Evolutionary conservation across 2,113 vertebrate genomes (phyloP), one percentile per base, ranked within the genome.

Genomic region (Dasyornis broadbenti): DNA sequence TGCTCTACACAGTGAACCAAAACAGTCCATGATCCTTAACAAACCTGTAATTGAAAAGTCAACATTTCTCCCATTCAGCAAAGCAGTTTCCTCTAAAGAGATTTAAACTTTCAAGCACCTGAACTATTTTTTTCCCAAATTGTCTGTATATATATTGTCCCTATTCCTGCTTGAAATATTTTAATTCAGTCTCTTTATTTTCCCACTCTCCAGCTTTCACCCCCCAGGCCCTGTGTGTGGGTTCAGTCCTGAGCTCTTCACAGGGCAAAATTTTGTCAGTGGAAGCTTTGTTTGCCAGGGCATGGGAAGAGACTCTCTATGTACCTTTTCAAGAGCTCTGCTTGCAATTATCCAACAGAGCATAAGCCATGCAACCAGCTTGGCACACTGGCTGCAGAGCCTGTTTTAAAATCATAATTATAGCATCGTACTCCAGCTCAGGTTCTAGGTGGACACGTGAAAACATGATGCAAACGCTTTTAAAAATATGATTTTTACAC

Each of bases 41-140:
- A 95, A 86, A 90, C 50, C 42, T 86, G 24, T 61, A 75, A 94
- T 18, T 83, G 78, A 97, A 97, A 97, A 95, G 75, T 88, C 70
- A 92, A 89, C 27, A 77, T 73, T 80, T 73, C 33, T 39, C 52
- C 68, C 39, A 57, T 24, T 56, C n/a, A 88, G 82, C 76, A 64
- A 49, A 96, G 84, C 37, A 26, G 30, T 49, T 89, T 84, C 47
- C 64, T 66, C 89, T 45, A 70, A 94, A 88, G 82, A 42, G 18
- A 87, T 21, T 86, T 97, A 26, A 84, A 76, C 31, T 91, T 91
- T 82, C 22, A 81, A 91, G 72, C 37, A 56, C 13, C 45, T 56
- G 10, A 94, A 27, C 50, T 78, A 53, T 47, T 77, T 63, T 65
- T 45, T 49, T 66, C 61, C 61, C 31, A 45, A 45, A 63, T 11